Conservation (phyloP, 1,140 invertebrate genomes). For the Copidosoma floridanum region DNA sequence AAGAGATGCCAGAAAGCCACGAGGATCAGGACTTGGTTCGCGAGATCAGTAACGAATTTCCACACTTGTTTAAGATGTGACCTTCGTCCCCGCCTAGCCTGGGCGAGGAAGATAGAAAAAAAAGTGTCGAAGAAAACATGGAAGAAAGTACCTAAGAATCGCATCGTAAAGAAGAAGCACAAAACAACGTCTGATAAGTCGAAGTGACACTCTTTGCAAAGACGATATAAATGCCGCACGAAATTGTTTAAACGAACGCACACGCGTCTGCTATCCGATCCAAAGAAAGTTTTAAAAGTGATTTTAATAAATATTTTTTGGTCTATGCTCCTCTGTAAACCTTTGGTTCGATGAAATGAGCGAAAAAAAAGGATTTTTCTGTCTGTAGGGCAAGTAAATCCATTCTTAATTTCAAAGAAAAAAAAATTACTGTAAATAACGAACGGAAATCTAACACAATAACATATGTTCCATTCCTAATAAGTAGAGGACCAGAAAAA, state of each 20-base stretch:
- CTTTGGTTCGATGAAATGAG: background rate
- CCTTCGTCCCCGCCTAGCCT: conserved; percentile 36
- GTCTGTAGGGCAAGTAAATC: too few species aligned
- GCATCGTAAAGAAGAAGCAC: too few species aligned
- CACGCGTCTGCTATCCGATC: conserved; percentile 1
- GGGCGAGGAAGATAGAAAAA: background rate
- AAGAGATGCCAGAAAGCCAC: conserved; percentile 70
- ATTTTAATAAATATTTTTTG: conserved; percentile 10
- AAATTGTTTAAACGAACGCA: conserved; percentile 8
- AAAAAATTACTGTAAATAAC: conserved; percentile 23
- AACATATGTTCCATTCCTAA: conserved; percentile 25
- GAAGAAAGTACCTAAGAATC: too few species aligned
- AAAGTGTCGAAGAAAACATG: too few species aligned
- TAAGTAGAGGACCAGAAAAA: conserved; percentile 32
- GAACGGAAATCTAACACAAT: too few species aligned
- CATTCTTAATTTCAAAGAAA: background rate
- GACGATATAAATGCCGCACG: background rate
- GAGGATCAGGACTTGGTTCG: conserved; percentile 73
- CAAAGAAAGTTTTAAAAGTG: conserved; percentile 10
- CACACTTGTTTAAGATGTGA: conserved; percentile 72
- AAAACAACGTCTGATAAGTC: too few species aligned
- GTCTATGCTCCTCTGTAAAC: background rate
- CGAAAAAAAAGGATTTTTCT: too few species aligned
- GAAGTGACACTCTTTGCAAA: too few species aligned
- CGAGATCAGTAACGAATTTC: conserved; percentile 80